Evolutionary conservation across 2,888 invertebrate genomes (phyloP).

Genomic region (Parnassius smintheus): DNA sequence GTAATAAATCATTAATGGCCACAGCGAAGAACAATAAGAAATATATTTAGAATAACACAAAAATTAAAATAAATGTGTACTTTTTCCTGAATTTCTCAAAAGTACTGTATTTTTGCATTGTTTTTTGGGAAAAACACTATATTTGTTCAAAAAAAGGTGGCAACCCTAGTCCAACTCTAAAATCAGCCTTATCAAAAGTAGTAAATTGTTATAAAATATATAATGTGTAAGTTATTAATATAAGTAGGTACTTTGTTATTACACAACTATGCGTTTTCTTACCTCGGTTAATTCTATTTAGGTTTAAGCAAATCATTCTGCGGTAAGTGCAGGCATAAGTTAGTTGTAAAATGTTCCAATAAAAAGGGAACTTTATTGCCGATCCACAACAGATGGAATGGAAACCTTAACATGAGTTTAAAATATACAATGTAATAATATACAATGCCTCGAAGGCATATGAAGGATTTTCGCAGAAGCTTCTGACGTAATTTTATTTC

Average conservation of each 20-base stretch:
- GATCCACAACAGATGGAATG: conserved; percentile 11
- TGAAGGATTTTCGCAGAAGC: background rate
- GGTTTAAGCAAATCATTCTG: conserved; percentile 17
- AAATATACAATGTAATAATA: background rate
- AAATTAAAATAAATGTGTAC: too few species aligned
- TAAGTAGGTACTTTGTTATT: conserved; percentile 17
- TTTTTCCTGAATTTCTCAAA: too few species aligned
- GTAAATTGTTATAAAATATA: conserved; percentile 16
- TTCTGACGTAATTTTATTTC: conserved; percentile 3
- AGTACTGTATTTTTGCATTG: too few species aligned
- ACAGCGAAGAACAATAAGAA: too few species aligned
- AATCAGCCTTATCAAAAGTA: conserved; percentile 14
- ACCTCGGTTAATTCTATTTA: conserved; percentile 24
- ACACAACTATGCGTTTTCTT: conserved; percentile 12
- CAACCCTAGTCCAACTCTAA: background rate
- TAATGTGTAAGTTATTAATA: conserved; percentile 10
- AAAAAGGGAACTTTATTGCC: conserved; percentile 19
- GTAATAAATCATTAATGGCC: too few species aligned
- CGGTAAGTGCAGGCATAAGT: conserved; percentile 12
- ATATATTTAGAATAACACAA: too few species aligned
- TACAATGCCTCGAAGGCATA: background rate
- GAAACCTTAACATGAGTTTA: conserved; percentile 4
- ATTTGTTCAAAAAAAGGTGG: too few species aligned
- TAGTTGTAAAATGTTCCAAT: conserved; percentile 21
- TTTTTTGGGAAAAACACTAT: too few species aligned